A percentile compares a stretch with the other conserved stretches of the same genome.
These are phyloP conservation scores for Drosophila arizonae DNA, from an alignment of 1,140 invertebrate genomes.

Conservation along the genomic window DNA sequence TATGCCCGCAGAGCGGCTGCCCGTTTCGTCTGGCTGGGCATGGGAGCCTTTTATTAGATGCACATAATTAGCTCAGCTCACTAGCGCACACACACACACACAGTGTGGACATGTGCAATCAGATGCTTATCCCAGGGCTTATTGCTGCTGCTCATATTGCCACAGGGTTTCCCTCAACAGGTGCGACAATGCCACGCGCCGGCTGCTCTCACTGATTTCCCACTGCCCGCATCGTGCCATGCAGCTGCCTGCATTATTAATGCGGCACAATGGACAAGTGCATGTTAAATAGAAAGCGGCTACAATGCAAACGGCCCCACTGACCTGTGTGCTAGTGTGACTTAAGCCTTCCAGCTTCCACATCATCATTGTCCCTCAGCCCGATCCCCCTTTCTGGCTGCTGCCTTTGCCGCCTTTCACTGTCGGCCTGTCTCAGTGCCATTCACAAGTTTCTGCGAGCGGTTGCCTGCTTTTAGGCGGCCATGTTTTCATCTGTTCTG, in stretches of 20 bases:
- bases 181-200: slow-evolving; percentile 21
- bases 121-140: slow-evolving; percentile 13
- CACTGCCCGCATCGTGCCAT: not conserved
- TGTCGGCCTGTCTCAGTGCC: not conserved
- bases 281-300: slow-evolving; percentile 66
- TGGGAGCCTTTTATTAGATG: slow-evolving; percentile 38
- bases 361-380: not conserved
- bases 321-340: slow-evolving; percentile 16
- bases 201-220: not conserved
- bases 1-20: not conserved
- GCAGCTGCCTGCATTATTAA: slow-evolving; percentile 57
- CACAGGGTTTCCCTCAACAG: slow-evolving; percentile 30
- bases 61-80: slow-evolving; percentile 55
- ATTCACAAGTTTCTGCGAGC: not conserved
- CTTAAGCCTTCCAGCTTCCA: not conserved
- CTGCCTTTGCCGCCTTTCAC: too few species aligned
- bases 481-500: slow-evolving; percentile 28
- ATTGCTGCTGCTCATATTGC: not conserved
- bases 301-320: slow-evolving; percentile 55
- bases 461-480: slow-evolving; percentile 56
- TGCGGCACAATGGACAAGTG: slow-evolving; percentile 58
- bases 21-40: not conserved
- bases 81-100: not conserved
- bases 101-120: slow-evolving; percentile 7
- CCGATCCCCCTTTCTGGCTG: slow-evolving; percentile 1